These are phyloP conservation scores for Pangasius krempfi DNA, from an alignment of 2,797 vertebrate genomes.

Conservation along the genomic window DNA sequence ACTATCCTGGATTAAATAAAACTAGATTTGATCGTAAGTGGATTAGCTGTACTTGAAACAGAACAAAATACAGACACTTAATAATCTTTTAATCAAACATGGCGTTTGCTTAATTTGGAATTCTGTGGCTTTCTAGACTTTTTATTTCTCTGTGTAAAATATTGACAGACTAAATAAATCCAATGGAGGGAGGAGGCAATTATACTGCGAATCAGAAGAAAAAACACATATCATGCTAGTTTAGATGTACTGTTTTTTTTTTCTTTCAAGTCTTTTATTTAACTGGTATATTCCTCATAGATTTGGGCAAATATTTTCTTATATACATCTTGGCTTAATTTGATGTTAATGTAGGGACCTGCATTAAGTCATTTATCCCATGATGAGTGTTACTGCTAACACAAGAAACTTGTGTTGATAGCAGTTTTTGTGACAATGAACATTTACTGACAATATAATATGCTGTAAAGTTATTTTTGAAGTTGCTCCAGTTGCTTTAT, in stretches of 20 bases:
- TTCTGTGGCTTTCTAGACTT: slow-evolving; percentile 45
- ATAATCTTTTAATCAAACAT: slow-evolving; percentile 73
- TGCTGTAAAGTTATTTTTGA: slow-evolving; percentile 30
- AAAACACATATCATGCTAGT: background rate
- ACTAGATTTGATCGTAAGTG: slow-evolving; percentile 76
- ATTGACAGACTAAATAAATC: slow-evolving; percentile 4
- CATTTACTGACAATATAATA: slow-evolving; percentile 26
- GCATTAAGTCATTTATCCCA: slow-evolving; percentile 14
- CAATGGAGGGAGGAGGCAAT: background rate
- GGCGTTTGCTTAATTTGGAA: slow-evolving; percentile 65
- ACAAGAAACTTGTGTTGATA: slow-evolving; percentile 20
- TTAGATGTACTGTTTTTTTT: background rate
- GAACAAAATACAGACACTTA: slow-evolving; percentile 68
- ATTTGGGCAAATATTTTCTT: background rate
- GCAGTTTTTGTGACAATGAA: slow-evolving; percentile 10
- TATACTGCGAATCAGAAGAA: background rate
- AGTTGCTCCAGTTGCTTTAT: slow-evolving; percentile 26
- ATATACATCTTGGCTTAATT: background rate
- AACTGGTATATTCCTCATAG: background rate
- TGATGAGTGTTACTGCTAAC: slow-evolving; percentile 2
- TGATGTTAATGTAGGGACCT: background rate
- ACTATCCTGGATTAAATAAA: slow-evolving; percentile 48
- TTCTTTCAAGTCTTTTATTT: background rate
- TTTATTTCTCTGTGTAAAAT: background rate
- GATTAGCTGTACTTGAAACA: slow-evolving; percentile 76